Evolutionary conservation across 1,140 invertebrate genomes (phyloP), one percentile per base, ranked within the genome.

Genomic region (Tetranychus urticae): DNA sequence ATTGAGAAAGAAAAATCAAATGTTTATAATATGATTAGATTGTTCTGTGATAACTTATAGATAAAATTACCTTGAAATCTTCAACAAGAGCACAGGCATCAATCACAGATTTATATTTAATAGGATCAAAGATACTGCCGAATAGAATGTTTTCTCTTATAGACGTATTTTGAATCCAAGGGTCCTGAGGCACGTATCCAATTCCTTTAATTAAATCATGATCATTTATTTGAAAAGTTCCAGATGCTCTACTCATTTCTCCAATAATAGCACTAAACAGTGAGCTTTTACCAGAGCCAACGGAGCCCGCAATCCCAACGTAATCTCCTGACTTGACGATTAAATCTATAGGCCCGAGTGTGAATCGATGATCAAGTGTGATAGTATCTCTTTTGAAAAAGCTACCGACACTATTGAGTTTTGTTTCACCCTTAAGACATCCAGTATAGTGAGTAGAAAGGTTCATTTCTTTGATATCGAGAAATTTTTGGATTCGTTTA

Each of bases 131-230:
- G 2, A 79, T 71, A 68, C 80, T 81, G 1, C 89, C 90, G 75
- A 94, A 96, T 4, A 94, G 72, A 68, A 97, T 93, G 69, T 97
- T 97, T 39, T 92, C 86, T 52, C 82, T 77, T 36, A 97, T 81
- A 0, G 87, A 87, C 39, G 84, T 86, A 61, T 87, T 79, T 68
- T 91, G 83, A 48, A 97, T 74, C 92, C 92, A 97, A 8, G 88
- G 78, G 63, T 83, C 82, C 75, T 97, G 93, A 14, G 83, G 78
- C 0, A 90, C 87, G 69, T 85, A 86, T 23, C 82, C 90, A 70
- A 94, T 60, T 31, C 57, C 57, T 31, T 58, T 58, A 2, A 3
- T 42, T 14, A 56, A 2, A 6, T 36, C 8, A 36, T 14, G 13
- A 14, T 39, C 37, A 36, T 56, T 36, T 34, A 56, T 56, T 56